Base-by-base conservation (phyloP, 2,113 vertebrate genomes). In the Perca schrenkii region DNA sequence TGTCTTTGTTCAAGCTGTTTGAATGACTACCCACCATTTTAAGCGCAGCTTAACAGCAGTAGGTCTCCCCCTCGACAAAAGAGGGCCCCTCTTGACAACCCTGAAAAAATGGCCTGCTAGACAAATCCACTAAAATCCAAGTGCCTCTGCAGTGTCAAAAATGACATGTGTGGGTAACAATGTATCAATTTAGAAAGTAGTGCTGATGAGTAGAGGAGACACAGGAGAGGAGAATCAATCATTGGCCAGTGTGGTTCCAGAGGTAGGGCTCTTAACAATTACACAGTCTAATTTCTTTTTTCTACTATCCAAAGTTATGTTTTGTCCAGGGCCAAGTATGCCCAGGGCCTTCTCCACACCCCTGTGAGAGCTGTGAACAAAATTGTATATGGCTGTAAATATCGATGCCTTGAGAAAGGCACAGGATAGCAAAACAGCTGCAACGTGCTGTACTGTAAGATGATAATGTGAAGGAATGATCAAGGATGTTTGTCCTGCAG, bases 341-440 rank as follows among this genome's bases (percentile, higher is more conserved):
- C 61, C 34, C 72, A 22, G 25, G 60, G 61, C 74, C 25, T 77
- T 76, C 43, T 50, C 6, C 54, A 17, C 77, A 34, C 52, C 76
- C 67, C 68, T 63, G 49, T 34, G 74, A 79, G 83, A 79, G 53
- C 80, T 79, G 80, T 79, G 79, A 86, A 83, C 70, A 16, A 58
- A 70, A 77, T 82, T 81, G 83, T 79, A 84, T 83, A 80, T 54
- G 61, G 47, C 53, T 77, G 73, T 78, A 80, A 87, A 79, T 80
- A 89, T 82, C 77, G 67, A 83, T 80, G 68, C 61, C 12, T 19
- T 31, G 61, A 75, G 49, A 79, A 67, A 15, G 25, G 60, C 66
- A 74, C 22, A 54, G 43, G 61, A 66, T 46, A 43, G 65, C 63
- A 68, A 71, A 86, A 64, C 15, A 63, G 50, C 74, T 72, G 63